phyloP scores from a whole-genome alignment of 2,888 invertebrate species.

The Drosophila gaucha region DNA sequence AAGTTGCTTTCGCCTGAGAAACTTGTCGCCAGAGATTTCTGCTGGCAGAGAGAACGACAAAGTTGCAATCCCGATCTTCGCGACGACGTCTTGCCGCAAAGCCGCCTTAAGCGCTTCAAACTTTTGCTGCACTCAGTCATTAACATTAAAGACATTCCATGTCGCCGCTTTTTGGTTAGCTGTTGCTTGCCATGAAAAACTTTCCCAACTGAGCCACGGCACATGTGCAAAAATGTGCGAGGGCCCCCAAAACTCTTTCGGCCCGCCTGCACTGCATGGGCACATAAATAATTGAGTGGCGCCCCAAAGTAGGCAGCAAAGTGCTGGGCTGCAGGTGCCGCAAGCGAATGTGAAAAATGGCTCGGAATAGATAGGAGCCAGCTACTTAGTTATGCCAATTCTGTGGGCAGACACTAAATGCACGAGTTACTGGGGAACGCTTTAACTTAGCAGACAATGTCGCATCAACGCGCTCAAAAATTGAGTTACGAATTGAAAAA shows the following conservation, averaged over 20 bases:
- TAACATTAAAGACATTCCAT: conserved; percentile 75
- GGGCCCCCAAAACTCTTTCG: not conserved
- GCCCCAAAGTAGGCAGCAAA: conserved; percentile 70
- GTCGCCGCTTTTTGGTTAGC: conserved; percentile 33
- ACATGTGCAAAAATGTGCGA: conserved; percentile 38
- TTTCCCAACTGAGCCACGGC: conserved; percentile 17
- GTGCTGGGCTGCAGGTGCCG: conserved; percentile 63
- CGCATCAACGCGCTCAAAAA: not conserved
- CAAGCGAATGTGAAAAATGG: conserved; percentile 31
- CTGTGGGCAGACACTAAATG: conserved; percentile 49
- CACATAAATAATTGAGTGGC: conserved; percentile 74
- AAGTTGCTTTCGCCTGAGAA: conserved; percentile 46
- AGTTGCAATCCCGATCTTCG: conserved; percentile 46
- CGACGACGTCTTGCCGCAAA: conserved; percentile 63
- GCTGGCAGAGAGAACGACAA: conserved; percentile 44
- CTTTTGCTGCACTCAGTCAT: conserved; percentile 68
- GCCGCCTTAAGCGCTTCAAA: conserved; percentile 71
- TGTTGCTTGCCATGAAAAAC: conserved; percentile 17
- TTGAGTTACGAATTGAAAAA: not conserved
- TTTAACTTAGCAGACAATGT: too few relatives aligned
- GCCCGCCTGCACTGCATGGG: conserved; percentile 65
- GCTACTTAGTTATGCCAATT: conserved; percentile 62
- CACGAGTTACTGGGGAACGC: not conserved
- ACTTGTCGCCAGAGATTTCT: conserved; percentile 64
- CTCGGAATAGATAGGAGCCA: conserved; percentile 9